phyloP scores from a whole-genome alignment of 1,140 invertebrate species.

The Nephila pilipes region DNA sequence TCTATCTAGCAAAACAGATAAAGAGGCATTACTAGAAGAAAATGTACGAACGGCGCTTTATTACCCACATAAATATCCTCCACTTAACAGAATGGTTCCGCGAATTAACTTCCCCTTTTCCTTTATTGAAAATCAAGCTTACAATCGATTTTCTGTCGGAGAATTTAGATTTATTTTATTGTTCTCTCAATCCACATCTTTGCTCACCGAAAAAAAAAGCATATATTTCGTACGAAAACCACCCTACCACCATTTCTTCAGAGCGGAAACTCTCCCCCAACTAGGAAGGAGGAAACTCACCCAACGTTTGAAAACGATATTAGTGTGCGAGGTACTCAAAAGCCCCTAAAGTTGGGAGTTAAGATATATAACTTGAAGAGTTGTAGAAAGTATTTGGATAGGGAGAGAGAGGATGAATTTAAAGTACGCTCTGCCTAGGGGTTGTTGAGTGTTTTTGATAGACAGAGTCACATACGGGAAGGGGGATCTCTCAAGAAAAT shows the following conservation, averaged over 20 bases:
- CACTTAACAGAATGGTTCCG: slow-evolving; percentile 15
- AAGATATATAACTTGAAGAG: neutral
- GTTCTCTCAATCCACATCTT: neutral
- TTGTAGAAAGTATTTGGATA: slow-evolving; percentile 21
- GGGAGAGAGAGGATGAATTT: neutral
- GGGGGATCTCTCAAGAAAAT: neutral
- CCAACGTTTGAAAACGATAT: neutral
- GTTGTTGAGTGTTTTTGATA: neutral
- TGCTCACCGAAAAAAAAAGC: neutral
- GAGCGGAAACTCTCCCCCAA: neutral
- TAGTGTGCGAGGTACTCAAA: neutral
- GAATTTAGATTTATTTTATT: slow-evolving; percentile 29
- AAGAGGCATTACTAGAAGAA: neutral
- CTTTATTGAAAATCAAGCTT: slow-evolving; percentile 6
- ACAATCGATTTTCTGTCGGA: slow-evolving; percentile 11
- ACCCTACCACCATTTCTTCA: neutral
- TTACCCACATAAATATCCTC: slow-evolving; percentile 15
- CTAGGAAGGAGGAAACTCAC: neutral
- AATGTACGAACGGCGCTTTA: neutral
- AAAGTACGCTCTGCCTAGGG: neutral
- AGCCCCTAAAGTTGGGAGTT: neutral
- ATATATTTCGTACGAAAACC: neutral
- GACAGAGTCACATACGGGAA: neutral
- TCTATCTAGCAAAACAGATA: neutral
- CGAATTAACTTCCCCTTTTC: slow-evolving; percentile 24